Conservation (phyloP, 2,797 vertebrate genomes). For the Ptychadena robeensis region DNA sequence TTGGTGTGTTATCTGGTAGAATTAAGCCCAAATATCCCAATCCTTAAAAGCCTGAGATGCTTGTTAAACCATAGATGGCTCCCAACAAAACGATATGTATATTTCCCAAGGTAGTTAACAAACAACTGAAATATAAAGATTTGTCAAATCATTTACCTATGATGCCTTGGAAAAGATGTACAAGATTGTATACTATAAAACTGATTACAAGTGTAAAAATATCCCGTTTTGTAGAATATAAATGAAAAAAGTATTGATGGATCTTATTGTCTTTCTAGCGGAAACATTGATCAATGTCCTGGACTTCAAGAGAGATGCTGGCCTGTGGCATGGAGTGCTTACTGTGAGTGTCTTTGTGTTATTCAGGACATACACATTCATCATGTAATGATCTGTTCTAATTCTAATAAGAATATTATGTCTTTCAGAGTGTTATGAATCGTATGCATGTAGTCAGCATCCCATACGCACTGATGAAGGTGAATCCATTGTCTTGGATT, state of each 20-base stretch:
- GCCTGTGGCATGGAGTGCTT: constrained; percentile 93
- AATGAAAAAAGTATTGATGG: no score
- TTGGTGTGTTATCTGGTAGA: no score
- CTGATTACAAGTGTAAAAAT: not conserved
- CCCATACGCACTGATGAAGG: constrained; percentile 96
- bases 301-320: constrained; percentile 96
- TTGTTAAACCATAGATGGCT: no score
- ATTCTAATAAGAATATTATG: constrained; percentile 38
- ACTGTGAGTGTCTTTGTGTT: constrained; percentile 79
- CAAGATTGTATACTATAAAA: no score
- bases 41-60: no score
- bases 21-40: no score
- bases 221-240: no score
- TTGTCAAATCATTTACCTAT: no score
- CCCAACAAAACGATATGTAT: no score
- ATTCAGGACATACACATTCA: not conserved
- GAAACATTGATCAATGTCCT: constrained; percentile 93
- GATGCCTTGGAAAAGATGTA: no score
- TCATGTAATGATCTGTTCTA: not conserved
- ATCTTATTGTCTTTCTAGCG: constrained; percentile 71
- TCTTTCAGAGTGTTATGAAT: constrained; percentile 89
- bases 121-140: no score
- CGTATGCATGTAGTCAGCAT: constrained; percentile 95
- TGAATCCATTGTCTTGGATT: constrained; percentile 97
- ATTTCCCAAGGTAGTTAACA: no score